Evolutionary conservation across 2,113 vertebrate species (phyloP).

Genomic region (Chaenocephalus aceratus): DNA sequence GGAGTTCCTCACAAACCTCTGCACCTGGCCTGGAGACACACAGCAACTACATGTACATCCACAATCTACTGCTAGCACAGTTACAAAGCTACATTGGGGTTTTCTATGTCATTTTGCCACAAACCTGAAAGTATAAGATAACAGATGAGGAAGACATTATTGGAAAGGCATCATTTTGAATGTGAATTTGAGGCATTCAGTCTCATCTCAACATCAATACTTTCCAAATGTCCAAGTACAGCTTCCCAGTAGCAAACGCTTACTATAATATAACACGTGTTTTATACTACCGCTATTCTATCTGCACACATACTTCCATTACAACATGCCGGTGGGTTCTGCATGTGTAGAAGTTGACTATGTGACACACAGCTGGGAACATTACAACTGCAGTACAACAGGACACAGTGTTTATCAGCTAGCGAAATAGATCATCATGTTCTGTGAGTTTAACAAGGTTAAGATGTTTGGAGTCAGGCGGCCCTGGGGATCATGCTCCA

Average conservation of each 20-base stretch:
- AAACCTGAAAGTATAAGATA: constrained; percentile 1
- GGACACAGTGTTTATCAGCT: constrained; percentile 24
- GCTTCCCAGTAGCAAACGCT: neutral
- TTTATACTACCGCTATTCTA: neutral
- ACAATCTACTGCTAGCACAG: constrained; percentile 2
- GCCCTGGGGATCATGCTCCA: constrained; percentile 3
- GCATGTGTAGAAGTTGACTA: neutral
- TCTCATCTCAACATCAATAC: neutral
- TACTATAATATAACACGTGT: neutral
- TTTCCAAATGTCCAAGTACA: neutral
- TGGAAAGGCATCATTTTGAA: neutral
- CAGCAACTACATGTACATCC: constrained; percentile 37
- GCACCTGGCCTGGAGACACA: constrained; percentile 69
- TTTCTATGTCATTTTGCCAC: neutral
- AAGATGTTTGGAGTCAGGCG: constrained; percentile 46
- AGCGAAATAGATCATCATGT: constrained; percentile 29
- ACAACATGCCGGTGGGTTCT: neutral
- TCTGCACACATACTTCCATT: neutral
- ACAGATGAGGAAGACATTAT: neutral
- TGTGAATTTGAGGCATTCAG: neutral
- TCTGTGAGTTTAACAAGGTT: constrained; percentile 48
- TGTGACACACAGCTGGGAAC: constrained; percentile 19
- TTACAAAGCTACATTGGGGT: neutral
- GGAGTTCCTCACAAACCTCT: constrained; percentile 83
- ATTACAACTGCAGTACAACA: constrained; percentile 5